phyloP scores from a whole-genome alignment of 2,113 vertebrate species.

The Caretta caretta region DNA sequence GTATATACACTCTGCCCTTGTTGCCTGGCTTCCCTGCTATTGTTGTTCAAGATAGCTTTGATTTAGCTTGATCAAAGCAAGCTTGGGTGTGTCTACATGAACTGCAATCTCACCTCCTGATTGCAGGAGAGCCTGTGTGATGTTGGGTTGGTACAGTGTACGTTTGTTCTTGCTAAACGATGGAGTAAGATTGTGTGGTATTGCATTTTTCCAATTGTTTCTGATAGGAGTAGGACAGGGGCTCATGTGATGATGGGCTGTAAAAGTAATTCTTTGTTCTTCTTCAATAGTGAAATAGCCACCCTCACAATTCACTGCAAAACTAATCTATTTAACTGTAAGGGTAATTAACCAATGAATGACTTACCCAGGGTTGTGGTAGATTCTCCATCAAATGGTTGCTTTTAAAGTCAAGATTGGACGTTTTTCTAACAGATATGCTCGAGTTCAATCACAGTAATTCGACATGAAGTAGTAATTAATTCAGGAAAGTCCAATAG shows the following conservation, averaged over 20 bases:
- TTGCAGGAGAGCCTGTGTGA: not conserved
- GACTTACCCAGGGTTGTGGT: not conserved
- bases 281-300: not conserved
- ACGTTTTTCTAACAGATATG: not conserved
- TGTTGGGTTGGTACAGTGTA: fast-evolving
- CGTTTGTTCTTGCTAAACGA: fast-evolving
- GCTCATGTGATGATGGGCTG: fast-evolving
- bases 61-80: not conserved
- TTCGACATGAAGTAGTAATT: not conserved
- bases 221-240: fast-evolving
- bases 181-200: fast-evolving
- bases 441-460: not conserved
- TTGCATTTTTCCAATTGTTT: not conserved
- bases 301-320: not conserved
- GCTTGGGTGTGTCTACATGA: not conserved
- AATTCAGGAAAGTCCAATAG: not conserved
- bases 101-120: not conserved
- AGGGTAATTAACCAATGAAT: not conserved
- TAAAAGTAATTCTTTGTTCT: fast-evolving
- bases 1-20: no score
- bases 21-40: no score
- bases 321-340: not conserved
- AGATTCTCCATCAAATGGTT: not conserved
- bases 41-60: no score
- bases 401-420: not conserved